phyloP scores from a whole-genome alignment of 2,888 invertebrate species.

The Polietes domitor region DNA sequence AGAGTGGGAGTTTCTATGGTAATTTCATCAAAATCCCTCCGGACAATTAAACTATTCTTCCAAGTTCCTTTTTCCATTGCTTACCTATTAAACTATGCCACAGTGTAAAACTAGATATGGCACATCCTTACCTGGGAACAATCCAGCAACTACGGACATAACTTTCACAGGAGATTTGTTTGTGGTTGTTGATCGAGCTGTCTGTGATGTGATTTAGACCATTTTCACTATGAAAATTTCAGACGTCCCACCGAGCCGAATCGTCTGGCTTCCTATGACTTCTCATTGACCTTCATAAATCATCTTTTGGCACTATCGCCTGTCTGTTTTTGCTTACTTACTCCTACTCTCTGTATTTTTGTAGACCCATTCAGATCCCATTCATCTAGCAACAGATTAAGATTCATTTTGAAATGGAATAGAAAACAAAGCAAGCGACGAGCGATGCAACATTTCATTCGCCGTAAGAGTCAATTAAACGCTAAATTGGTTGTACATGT shows the following conservation, averaged over 20 bases:
- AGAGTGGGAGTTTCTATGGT: too few species aligned
- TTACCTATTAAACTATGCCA: too few species aligned
- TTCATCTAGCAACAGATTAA: neutral
- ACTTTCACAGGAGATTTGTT: neutral
- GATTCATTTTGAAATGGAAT: neutral
- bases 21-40: too few species aligned
- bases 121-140: too few species aligned
- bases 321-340: neutral
- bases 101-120: too few species aligned
- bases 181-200: too few species aligned
- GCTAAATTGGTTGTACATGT: constrained; percentile 49
- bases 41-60: too few species aligned
- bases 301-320: neutral
- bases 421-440: neutral
- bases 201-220: neutral
- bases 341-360: neutral
- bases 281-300: constrained; percentile 20
- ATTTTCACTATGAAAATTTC: neutral
- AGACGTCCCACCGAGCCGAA: neutral
- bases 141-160: too few species aligned
- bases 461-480: constrained; percentile 61
- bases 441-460: constrained; percentile 58
- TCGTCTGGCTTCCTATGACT: neutral
- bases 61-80: too few species aligned
- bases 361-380: neutral